Base-by-base conservation (phyloP, 2,888 invertebrate species). In the Ochropleura leucogaster region DNA sequence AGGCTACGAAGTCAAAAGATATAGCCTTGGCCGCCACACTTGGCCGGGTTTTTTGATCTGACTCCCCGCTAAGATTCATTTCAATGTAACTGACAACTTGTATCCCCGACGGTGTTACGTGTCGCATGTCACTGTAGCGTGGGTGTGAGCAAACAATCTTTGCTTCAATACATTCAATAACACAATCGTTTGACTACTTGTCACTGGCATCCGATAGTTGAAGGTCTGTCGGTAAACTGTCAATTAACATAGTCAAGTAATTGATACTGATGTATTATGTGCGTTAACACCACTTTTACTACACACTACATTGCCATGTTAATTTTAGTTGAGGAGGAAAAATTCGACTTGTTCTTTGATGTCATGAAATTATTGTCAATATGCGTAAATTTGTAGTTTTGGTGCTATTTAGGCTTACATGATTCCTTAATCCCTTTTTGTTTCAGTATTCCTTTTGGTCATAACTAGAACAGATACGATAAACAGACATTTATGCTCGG, bases 151-250 rank as follows among this genome's bases (percentile, higher is more conserved):
- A 60, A 59, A 82, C 49, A 73, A 69, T 78, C 64, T 69, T 82
- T 67, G 73, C 69, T 67, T 70, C 40, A 53, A 40, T 69, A 68
- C 14, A 57, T 46, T 66, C n/a, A n/a, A 74, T 69, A 71, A 79
- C 49, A 71, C 30, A 46, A 59, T 46, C 20, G 46, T 44, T 64
- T 42, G 64, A 60, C 68, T 83, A 79, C 75, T 40, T 79, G 57
- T 68, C 9, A 49, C 42, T 79, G 80, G 79, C 75, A 82, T 55
- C 42, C 59, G 71, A 79, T 67, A 74, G 49, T 53, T 57, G 68
- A 72, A 79, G 83, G 83, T 71, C 70, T 83, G 49, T 30, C 20
- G 51, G 63, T 59, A 47, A 20, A 42, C 60, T 71, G 79, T 63
- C 83, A 71, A 63, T 66, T 62, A 62, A 55, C 60, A 64, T 51